These are phyloP conservation scores for Glossophaga mutica DNA, from an alignment of 2,797 vertebrate species.

Conservation along the genomic window DNA sequence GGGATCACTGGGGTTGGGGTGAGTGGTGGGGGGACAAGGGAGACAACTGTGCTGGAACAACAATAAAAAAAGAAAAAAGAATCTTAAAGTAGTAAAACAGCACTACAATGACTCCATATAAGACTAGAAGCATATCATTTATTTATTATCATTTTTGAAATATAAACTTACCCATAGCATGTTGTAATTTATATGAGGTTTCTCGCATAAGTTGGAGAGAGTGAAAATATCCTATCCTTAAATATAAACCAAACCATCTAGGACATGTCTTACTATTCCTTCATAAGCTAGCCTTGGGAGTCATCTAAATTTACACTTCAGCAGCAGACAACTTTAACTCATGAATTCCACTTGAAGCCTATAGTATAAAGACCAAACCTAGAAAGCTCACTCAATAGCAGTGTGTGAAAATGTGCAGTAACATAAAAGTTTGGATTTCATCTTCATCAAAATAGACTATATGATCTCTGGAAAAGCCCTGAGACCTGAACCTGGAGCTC, in stretches of 20 bases:
- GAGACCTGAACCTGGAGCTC: neutral
- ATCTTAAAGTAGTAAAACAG: neutral
- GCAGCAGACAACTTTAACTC: neutral
- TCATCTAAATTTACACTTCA: slow-evolving; percentile 8
- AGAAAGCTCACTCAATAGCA: neutral
- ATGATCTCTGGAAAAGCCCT: neutral
- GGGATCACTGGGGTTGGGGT: no score
- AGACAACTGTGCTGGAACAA: no score
- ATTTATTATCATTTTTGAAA: neutral
- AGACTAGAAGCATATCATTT: neutral
- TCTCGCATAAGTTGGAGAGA: neutral
- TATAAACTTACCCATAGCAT: neutral
- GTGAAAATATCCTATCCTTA: neutral
- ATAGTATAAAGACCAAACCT: neutral
- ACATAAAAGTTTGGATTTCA: neutral
- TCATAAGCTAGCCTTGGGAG: slow-evolving; percentile 12
- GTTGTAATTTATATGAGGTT: neutral
- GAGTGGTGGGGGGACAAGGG: no score
- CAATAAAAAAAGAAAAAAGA: no score
- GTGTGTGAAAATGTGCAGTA: neutral
- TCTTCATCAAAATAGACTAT: neutral
- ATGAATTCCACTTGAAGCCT: neutral
- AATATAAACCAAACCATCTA: slow-evolving; percentile 10
- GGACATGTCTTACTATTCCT: neutral
- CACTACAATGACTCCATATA: neutral